Evolutionary conservation across 2,113 vertebrate genomes (phyloP), one percentile per base, ranked within the genome.

Genomic region (Amphilophus citrinellus): DNA sequence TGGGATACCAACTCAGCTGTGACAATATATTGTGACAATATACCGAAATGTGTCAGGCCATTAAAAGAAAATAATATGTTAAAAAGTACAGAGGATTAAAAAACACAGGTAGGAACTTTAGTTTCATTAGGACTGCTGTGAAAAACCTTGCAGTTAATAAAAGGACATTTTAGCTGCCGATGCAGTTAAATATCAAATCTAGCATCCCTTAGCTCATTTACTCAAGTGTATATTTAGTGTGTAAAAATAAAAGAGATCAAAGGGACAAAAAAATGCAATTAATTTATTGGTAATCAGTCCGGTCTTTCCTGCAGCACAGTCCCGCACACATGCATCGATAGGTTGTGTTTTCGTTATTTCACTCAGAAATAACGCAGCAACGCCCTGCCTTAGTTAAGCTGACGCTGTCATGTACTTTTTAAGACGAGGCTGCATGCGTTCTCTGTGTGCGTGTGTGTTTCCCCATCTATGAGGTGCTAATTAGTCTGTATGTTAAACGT

Each of bases 391-490:
- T 17, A n/a, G 61, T 80, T 65, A 59, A 75, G 61, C 37, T 76
- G 37, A 84, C 47, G 22, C 47, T 65, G 56, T 71, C 22, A 22
- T 50, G 61, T 66, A 79, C 56, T 87, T 85, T 85, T 61, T n/a
- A 44, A 79, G 60, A 66, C 32, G 53, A 77, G 44, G 20, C 71
- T 27, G 56, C 2, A 5, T 27, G 17, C 15, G 39, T 68, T 44
- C 13, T 39, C 13, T 39, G 18, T 39, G 61, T 58, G 32, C 22
- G 71, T 58, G 30, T 76, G 76, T 60, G 75, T 18, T 68, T 68
- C 39, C n/a, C 65, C 42, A 27, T 50, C 65, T 50, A 50, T 13
- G 42, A 71, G 65, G 65, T 71, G 3, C 61, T 86, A 80, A 87
- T 30, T 30, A 63, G 37, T 37, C 20, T 17, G 56, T 86, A 47